Conservation (phyloP, 2,113 vertebrate genomes). For the Hydrochoerus hydrochaeris region DNA sequence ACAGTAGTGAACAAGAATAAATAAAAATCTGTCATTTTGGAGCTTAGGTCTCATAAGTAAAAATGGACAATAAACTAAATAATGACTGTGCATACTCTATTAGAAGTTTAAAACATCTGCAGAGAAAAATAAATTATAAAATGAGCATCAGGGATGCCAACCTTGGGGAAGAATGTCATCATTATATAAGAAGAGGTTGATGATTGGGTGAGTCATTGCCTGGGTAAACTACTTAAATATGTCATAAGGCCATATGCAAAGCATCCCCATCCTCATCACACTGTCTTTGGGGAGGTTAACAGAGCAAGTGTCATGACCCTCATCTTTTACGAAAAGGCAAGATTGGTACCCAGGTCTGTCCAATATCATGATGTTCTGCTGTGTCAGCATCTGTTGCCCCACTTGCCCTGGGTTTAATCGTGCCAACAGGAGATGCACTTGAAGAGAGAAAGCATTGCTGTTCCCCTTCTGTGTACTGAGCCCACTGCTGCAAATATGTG, state of each 20-base stretch:
- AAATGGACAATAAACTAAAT: neutral
- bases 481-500: neutral
- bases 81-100: neutral
- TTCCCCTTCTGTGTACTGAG: neutral
- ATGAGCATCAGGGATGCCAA: neutral
- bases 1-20: neutral
- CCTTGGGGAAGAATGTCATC: neutral
- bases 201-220: neutral
- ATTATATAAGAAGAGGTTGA: neutral
- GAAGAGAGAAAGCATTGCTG: neutral
- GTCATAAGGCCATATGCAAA: neutral
- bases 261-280: neutral
- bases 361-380: neutral
- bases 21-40: neutral
- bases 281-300: neutral
- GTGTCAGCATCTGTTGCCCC: neutral
- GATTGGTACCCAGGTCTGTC: neutral
- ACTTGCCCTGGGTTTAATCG: neutral
- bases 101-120: neutral
- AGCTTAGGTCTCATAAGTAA: neutral
- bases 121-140: neutral
- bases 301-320: neutral
- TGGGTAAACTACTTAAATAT: neutral
- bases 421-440: neutral
- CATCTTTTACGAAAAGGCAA: neutral